Conservation (phyloP, 2,113 vertebrate genomes). For the Ochotona curzoniae region DNA sequence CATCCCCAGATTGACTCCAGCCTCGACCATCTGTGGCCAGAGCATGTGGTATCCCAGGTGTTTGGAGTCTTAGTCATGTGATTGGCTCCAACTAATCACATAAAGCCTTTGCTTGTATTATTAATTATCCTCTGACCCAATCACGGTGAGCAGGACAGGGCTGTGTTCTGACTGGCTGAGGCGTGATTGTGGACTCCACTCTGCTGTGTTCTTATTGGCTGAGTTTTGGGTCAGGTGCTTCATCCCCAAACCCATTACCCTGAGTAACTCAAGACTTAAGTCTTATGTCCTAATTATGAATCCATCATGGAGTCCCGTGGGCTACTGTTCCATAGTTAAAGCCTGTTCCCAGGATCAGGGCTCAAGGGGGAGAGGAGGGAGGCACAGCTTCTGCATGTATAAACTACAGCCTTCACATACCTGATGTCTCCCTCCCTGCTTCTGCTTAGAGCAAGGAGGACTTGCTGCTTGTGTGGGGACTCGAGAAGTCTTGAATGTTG, state of each 20-base stretch:
- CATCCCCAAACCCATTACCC: neutral
- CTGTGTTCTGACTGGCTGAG: conserved; percentile 42
- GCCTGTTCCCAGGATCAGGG: neutral
- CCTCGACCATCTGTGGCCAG: neutral
- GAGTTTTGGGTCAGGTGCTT: neutral
- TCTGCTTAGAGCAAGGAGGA: no score
- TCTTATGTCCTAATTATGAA: neutral
- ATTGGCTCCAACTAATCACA: neutral
- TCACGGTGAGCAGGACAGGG: neutral
- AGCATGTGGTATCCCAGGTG: neutral
- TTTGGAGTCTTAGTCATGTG: neutral
- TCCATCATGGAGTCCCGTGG: neutral
- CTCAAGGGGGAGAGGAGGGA: neutral
- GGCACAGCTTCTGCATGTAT: neutral
- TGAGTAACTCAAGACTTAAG: neutral
- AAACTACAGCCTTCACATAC: rapidly evolving
- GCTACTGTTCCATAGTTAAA: neutral
- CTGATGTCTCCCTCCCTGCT: neutral
- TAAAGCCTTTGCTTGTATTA: neutral
- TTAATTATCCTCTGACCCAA: neutral
- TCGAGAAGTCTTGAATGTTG: neutral
- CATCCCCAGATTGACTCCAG: neutral
- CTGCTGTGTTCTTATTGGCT: conserved; percentile 22
- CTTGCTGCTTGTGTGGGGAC: neutral
- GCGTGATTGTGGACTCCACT: neutral